Evolutionary conservation across 1,140 invertebrate genomes (phyloP).

Genomic region (Bombus balteatus): DNA sequence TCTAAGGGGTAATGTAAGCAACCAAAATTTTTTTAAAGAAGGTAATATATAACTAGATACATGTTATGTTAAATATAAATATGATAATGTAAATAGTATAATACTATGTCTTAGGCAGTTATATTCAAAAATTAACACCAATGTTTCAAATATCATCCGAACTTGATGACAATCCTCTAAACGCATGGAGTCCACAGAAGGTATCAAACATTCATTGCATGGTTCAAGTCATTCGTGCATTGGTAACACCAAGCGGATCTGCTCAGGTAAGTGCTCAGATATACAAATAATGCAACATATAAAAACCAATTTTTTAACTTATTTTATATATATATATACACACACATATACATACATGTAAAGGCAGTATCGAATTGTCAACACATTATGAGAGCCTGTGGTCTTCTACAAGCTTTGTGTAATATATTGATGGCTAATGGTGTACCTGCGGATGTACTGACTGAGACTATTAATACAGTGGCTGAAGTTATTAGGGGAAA

Average conservation of each 20-base stretch:
- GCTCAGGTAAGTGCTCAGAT: conserved; percentile 84
- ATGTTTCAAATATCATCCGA: conserved; percentile 92
- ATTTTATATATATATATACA: neutral
- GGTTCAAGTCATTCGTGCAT: conserved; percentile 93
- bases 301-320: neutral
- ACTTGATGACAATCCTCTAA: conserved; percentile 84
- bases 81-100: conserved; percentile 1
- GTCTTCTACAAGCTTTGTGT: conserved; percentile 92
- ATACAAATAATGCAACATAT: neutral
- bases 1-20: conserved; percentile 97
- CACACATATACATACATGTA: neutral
- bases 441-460: conserved; percentile 97
- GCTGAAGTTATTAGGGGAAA: conserved; percentile 97
- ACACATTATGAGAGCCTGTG: conserved; percentile 92
- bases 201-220: conserved; percentile 96
- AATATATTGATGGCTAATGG: conserved; percentile 96
- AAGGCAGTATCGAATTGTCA: conserved; percentile 89
- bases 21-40: conserved; percentile 99
- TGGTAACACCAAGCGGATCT: conserved; percentile 95
- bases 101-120: conserved; percentile 85
- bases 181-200: conserved; percentile 96
- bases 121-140: conserved; percentile 93
- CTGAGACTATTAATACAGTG: conserved; percentile 97
- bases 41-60: conserved; percentile 80
- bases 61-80: neutral